Evolutionary conservation across 2,888 invertebrate genomes (phyloP), one percentile per base, ranked within the genome.

Genomic region (Aleiodes leptofemur): DNA sequence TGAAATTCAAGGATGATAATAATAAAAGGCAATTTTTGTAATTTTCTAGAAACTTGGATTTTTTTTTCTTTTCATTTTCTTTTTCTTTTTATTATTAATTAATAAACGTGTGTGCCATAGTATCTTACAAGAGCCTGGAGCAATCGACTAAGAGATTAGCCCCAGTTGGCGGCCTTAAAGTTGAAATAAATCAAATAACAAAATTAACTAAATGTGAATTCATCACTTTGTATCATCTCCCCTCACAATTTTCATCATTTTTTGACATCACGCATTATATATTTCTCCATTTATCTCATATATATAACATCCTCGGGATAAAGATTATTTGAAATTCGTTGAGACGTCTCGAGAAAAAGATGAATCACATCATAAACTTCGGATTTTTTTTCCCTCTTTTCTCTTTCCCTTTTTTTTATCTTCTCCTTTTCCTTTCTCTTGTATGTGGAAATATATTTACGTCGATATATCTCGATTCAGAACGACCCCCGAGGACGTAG

Each of bases 151-250:
- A 43, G 64, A 64, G 64, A 34, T 64, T 5, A 38, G 16, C 48
- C 81, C 82, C 81, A 82, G 82, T 81, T 80, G 81, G 82, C 85
- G 85, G 82, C 80, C 83, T 84, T 83, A 84, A 86, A 87, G 83
- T 87, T 85, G 86, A 88, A 85, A 86, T 87, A 87, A 89, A 88
- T 87, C 86, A 89, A 87, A 88, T 89, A 89, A 89, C 89, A 89
- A 88, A 88, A 88, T 88, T 88, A 89, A 89, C 88, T 89, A 89
- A 87, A 87, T 86, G 88, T 86, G 82, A 82, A 82, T 78, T 81
- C 84, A 86, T 84, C 84, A 83, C 59, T 70, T 73, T 69, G 48
- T 73, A 61, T 61, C 61, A 34, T 64, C 64, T 11, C 43, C 43
- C 61, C 61, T 48, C 70, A 55, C 34, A 51, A 76, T 72, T 80